phyloP scores from a whole-genome alignment of 2,888 invertebrate genomes.

The Sinodicranocentrus sp. region DNA sequence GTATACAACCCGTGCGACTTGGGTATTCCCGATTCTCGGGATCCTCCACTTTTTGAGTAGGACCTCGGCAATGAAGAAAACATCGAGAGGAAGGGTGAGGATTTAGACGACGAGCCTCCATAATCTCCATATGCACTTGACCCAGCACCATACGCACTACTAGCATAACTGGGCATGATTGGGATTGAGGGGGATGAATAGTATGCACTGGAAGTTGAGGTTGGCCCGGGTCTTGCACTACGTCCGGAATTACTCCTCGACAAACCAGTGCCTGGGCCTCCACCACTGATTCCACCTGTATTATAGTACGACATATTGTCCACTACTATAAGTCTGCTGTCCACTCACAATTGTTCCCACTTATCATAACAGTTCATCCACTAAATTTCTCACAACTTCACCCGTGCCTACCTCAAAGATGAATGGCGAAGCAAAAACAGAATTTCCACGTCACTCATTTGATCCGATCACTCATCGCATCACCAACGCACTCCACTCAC shows the following conservation, averaged over 20 bases:
- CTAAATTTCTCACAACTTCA: too few species aligned
- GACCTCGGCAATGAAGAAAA: slow-evolving; percentile 55
- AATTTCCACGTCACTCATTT: too few species aligned
- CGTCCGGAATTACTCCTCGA: slow-evolving; percentile 56
- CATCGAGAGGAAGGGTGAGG: slow-evolving; percentile 34
- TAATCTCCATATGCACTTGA: slow-evolving; percentile 14
- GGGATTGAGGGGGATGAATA: slow-evolving; percentile 43
- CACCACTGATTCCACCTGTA: neutral
- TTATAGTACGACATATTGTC: slow-evolving; percentile 52
- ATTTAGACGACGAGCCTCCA: slow-evolving; percentile 12
- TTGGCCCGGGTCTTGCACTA: slow-evolving; percentile 23
- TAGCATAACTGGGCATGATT: slow-evolving; percentile 26
- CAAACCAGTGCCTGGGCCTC: slow-evolving; percentile 6
- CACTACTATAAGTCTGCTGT: too few species aligned
- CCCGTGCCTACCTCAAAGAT: too few species aligned
- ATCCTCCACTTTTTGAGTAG: slow-evolving; percentile 23
- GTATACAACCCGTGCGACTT: slow-evolving; percentile 45
- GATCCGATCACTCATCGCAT: too few species aligned
- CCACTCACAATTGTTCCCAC: too few species aligned
- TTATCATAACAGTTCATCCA: too few species aligned
- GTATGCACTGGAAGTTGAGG: slow-evolving; percentile 27
- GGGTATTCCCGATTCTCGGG: slow-evolving; percentile 5
- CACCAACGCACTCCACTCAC: neutral
- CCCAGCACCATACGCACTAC: slow-evolving; percentile 20
- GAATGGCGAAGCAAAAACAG: too few species aligned